Conservation (phyloP, 1,140 invertebrate genomes). For the Tenebrio molitor region DNA sequence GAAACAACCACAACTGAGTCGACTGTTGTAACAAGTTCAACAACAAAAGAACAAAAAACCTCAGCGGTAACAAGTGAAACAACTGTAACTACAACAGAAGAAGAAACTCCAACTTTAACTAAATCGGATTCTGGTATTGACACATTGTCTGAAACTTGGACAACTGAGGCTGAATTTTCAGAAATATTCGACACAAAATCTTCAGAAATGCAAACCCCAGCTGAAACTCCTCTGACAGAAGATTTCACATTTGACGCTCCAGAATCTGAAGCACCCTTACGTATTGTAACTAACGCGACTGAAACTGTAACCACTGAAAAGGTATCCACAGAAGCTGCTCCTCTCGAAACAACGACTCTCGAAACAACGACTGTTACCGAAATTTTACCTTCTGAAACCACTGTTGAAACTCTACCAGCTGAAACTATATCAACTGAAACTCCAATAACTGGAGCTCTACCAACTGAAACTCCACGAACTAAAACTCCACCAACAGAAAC, state of each 20-base stretch:
- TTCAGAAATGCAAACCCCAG: not conserved
- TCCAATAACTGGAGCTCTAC: too few species aligned
- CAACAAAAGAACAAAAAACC: not conserved
- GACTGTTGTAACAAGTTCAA: too few species aligned
- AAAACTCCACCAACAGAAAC: too few species aligned
- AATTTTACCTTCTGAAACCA: too few species aligned
- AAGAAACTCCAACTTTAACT: not conserved
- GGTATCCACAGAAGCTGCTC: too few species aligned
- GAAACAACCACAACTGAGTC: not conserved
- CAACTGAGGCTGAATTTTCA: conserved; percentile 14
- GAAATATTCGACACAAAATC: not conserved
- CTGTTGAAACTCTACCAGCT: too few species aligned
- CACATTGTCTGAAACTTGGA: not conserved
- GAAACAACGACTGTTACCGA: too few species aligned
- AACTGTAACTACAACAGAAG: conserved; percentile 18
- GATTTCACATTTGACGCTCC: not conserved
- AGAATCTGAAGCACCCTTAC: not conserved
- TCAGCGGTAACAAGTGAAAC: not conserved
- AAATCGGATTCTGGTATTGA: conserved; percentile 28
- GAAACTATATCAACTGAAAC: too few species aligned
- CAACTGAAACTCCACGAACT: too few species aligned
- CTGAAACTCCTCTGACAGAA: too few species aligned
- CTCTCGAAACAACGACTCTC: too few species aligned
- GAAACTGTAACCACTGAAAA: conserved; percentile 15
- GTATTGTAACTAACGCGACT: not conserved